Base-by-base conservation (phyloP, 2,888 invertebrate genomes). In the Aphodius sticticus region DNA sequence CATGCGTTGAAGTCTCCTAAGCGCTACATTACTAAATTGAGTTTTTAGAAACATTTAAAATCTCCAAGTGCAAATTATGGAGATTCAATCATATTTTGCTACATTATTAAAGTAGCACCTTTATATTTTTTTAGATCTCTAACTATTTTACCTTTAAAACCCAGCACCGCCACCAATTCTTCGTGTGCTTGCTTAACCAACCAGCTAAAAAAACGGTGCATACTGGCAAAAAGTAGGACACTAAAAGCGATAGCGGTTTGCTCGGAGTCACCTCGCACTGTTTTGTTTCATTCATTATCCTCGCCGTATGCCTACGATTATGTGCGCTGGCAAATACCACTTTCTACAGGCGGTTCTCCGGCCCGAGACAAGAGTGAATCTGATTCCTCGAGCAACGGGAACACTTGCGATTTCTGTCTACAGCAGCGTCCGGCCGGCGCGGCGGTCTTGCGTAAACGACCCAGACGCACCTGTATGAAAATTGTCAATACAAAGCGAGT, bases 281-380 rank as follows among this genome's bases (percentile, higher is more conserved):
- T 16, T 16, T 26, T 16, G 71, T 37, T 77, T 71, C 77, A 77
- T 77, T 77, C 77, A 77, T 77, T 53, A 53, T 53, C 53, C 3
- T 53, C 53, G 53, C 9, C 9, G 53, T 53, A 12, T 53, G 53
- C 53, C 53, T 53, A 9, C 53, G 53, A 53, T 53, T 53, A 53
- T 53, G 53, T 53, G 53, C 72, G 72, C 78, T 26, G 16, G 26
- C 53, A 53, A 53, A 53, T 53, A 53, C 76, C 77, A 74, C 76
- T 74, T 77, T 79, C 79, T 79, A 71, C 70, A 74, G 53, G 53
- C 53, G 53, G 53, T 53, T 53, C 53, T 53, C 53, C 53, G 53
- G 53, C 53, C 53, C 53, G 74, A 76, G 76, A 81, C 71, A 82
- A 82, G 79, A 82, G 82, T 79, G 81, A 82, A 83, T 81, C 80